phyloP scores from a whole-genome alignment of 2,113 vertebrate genomes.

The Callocephalon fimbriatum region DNA sequence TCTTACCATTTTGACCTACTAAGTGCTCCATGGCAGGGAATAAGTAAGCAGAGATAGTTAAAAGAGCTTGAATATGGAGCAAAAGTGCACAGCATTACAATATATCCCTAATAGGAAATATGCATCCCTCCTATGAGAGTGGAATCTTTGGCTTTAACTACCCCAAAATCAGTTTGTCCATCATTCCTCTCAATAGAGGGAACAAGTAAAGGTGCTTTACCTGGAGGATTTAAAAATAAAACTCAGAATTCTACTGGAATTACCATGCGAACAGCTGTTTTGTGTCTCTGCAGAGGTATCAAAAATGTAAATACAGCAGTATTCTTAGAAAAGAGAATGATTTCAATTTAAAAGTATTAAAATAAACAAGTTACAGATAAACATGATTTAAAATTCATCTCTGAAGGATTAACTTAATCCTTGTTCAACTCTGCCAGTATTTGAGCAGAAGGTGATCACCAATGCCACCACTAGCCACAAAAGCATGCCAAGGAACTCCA shows the following conservation, averaged over 20 bases:
- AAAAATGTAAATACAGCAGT: conserved; percentile 40
- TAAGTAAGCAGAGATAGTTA: neutral
- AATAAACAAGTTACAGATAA: conserved; percentile 53
- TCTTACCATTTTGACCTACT: neutral
- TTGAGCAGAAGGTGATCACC: neutral
- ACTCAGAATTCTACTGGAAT: neutral
- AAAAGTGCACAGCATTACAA: neutral
- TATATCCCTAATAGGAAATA: neutral
- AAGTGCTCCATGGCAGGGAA: neutral
- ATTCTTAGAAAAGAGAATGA: conserved; percentile 31
- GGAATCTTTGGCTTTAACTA: conserved; percentile 62
- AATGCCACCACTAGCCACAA: neutral
- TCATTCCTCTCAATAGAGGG: neutral
- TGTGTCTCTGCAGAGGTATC: conserved; percentile 34
- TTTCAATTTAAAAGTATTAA: conserved; percentile 42
- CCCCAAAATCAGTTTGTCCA: neutral
- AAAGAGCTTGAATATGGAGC: neutral
- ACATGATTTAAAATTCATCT: neutral
- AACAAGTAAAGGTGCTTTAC: neutral
- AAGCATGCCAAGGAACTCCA: neutral
- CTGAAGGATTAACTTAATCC: conserved; percentile 35
- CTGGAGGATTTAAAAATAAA: conserved; percentile 12
- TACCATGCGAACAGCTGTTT: conserved; percentile 11
- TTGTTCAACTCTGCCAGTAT: neutral
- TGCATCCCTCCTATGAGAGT: neutral